Evolutionary conservation across 2,113 vertebrate genomes (phyloP).

Genomic region (Brachyistius frenatus): DNA sequence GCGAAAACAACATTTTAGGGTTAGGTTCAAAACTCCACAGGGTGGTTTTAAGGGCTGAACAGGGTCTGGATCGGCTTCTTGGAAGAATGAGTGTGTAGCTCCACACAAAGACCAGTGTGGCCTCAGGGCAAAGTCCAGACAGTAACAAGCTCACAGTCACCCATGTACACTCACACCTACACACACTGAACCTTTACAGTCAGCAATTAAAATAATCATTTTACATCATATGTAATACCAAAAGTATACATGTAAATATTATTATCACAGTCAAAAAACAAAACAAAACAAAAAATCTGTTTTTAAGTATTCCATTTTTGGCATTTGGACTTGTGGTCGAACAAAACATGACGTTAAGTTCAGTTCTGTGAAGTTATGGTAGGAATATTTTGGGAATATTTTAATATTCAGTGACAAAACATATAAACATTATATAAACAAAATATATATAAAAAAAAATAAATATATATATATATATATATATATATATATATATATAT

Average conservation of each 20-base stretch:
- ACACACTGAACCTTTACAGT: slow-evolving; percentile 19
- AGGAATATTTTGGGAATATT: too few relatives aligned
- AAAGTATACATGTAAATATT: too few relatives aligned
- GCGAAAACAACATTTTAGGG: too few relatives aligned
- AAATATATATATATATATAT: too few relatives aligned
- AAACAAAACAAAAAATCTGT: too few relatives aligned
- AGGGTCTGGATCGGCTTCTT: slow-evolving; percentile 51
- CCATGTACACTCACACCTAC: slow-evolving; percentile 27
- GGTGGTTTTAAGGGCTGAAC: slow-evolving; percentile 25
- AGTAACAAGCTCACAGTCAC: slow-evolving; percentile 63
- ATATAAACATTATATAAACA: neutral
- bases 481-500: too few relatives aligned
- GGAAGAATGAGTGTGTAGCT: slow-evolving; percentile 61
- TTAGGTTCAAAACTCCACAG: neutral
- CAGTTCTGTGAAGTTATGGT: too few relatives aligned
- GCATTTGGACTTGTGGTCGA: too few relatives aligned
- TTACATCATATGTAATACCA: too few relatives aligned
- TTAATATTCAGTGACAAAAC: too few relatives aligned
- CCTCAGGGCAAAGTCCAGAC: slow-evolving; percentile 72
- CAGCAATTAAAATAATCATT: slow-evolving; percentile 3
- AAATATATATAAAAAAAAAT: neutral
- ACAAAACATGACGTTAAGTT: neutral
- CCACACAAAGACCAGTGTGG: slow-evolving; percentile 66
- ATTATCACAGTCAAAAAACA: too few relatives aligned
- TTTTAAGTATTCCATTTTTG: too few relatives aligned